These are phyloP conservation scores for Strigamia transsilvanica DNA, from an alignment of 2,888 invertebrate genomes.

Conservation along the genomic window DNA sequence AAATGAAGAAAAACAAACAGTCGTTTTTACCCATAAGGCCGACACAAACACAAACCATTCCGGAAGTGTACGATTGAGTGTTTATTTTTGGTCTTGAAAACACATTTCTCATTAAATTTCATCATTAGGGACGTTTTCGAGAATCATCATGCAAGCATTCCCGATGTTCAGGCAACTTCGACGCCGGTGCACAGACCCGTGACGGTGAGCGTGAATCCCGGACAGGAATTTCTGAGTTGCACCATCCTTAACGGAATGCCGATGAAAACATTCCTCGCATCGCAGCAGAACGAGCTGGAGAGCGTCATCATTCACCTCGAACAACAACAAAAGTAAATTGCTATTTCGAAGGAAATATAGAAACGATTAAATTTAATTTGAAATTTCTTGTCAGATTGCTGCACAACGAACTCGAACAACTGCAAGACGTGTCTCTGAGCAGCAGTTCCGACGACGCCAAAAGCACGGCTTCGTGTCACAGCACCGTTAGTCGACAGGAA, in stretches of 20 bases:
- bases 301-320: slow-evolving; percentile 77
- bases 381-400: neutral
- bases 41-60: slow-evolving; percentile 51
- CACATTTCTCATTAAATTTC: neutral
- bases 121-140: neutral
- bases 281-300: slow-evolving; percentile 70
- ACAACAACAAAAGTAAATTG: slow-evolving; percentile 64
- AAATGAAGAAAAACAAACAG: slow-evolving; percentile 57
- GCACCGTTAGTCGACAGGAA: slow-evolving; percentile 48
- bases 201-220: neutral
- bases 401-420: neutral
- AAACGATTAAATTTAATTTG: neutral
- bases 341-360: neutral
- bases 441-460: slow-evolving; percentile 32
- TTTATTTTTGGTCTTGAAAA: neutral
- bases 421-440: slow-evolving; percentile 15
- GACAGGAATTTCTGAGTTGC: slow-evolving; percentile 21
- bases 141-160: neutral
- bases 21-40: slow-evolving; percentile 61
- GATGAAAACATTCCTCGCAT: neutral
- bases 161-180: neutral
- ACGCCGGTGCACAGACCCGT: neutral
- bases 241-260: slow-evolving; percentile 21
- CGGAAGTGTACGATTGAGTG: neutral
- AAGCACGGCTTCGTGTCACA: neutral